Conservation (phyloP, 1,140 invertebrate species). For the Drosophila tristis region DNA sequence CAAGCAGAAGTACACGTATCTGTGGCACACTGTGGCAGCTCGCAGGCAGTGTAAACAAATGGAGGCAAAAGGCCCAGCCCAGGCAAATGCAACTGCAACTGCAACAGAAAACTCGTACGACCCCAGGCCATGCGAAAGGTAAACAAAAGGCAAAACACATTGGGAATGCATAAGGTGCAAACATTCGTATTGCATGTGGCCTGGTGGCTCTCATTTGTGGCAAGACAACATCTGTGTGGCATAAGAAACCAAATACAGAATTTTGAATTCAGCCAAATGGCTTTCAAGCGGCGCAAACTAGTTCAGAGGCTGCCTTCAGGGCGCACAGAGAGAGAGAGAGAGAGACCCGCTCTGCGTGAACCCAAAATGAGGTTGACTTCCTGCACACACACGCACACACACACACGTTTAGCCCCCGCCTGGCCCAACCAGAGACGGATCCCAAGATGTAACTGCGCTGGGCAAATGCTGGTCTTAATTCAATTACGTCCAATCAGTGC, state of each 20-base stretch:
- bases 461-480: conserved; percentile 59
- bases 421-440: conserved; percentile 1
- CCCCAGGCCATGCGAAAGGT: conserved; percentile 57
- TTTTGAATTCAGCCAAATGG: conserved; percentile 41
- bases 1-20: too few relatives aligned
- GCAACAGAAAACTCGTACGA: conserved; percentile 4
- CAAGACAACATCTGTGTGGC: conserved; percentile 60
- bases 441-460: conserved; percentile 54
- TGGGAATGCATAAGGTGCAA: conserved; percentile 66
- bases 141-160: conserved; percentile 64
- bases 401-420: not conserved
- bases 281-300: conserved; percentile 43
- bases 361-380: conserved; percentile 40
- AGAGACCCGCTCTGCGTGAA: not conserved
- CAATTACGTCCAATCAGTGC: conserved; percentile 75
- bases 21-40: too few relatives aligned
- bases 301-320: conserved; percentile 53
- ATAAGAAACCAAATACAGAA: conserved; percentile 16
- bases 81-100: conserved; percentile 31
- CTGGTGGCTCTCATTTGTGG: conserved; percentile 21
- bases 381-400: conserved; percentile 13
- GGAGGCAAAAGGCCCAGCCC: conserved; percentile 7
- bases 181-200: conserved; percentile 16
- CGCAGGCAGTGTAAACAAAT: conserved; percentile 32
- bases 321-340: conserved; percentile 2